These are phyloP conservation scores for Lepisosteus oculatus DNA, from an alignment of 2,113 vertebrate species.

Conservation along the genomic window DNA sequence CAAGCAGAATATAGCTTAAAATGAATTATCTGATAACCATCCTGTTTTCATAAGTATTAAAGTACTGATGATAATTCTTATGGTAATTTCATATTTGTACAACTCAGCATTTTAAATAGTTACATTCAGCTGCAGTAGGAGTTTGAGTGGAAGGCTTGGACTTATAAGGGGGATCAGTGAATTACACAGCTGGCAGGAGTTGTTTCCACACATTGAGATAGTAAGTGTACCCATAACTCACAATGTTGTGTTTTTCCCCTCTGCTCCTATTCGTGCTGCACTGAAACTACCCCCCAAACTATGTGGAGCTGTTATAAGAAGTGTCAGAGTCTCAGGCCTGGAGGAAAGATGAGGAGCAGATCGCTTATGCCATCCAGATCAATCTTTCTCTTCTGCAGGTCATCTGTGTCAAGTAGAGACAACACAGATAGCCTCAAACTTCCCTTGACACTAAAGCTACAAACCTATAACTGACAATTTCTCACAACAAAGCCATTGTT, in stretches of 20 bases:
- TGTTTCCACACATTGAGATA: constrained; percentile 12
- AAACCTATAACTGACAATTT: background rate
- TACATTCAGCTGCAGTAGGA: too few relatives aligned
- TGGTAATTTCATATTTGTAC: too few relatives aligned
- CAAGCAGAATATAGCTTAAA: too few relatives aligned
- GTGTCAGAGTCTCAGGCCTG: too few relatives aligned
- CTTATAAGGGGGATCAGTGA: too few relatives aligned
- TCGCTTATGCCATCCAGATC: background rate
- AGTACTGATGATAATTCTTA: too few relatives aligned
- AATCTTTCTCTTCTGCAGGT: background rate
- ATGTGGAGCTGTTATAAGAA: constrained; percentile 5
- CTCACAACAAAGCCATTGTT: background rate
- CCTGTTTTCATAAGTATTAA: too few relatives aligned
- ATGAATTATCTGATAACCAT: too few relatives aligned
- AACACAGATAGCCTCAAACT: background rate
- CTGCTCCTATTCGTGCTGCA: too few relatives aligned
- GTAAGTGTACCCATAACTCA: constrained; percentile 18
- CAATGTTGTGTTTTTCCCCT: constrained; percentile 5
- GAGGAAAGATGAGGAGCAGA: background rate
- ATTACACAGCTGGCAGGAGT: constrained; percentile 8
- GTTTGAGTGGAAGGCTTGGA: too few relatives aligned
- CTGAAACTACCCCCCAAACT: background rate
- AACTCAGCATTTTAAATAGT: too few relatives aligned
- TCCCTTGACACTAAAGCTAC: background rate
- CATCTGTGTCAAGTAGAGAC: background rate